Evolutionary conservation across 2,888 invertebrate genomes (phyloP).

Genomic region (Sclerodermus sp.): DNA sequence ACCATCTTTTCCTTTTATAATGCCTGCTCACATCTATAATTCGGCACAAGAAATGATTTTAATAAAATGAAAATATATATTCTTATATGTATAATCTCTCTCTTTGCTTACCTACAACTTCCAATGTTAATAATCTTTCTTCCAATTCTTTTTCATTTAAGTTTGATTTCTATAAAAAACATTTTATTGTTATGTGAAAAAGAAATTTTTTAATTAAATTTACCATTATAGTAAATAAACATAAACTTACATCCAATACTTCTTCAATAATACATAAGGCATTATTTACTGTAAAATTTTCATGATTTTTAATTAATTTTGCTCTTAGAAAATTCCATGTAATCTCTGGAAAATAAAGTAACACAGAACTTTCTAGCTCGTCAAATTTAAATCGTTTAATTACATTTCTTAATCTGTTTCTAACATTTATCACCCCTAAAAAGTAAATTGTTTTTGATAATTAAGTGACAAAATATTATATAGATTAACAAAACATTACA

Average conservation of each 20-base stretch:
- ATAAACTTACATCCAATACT: neutral
- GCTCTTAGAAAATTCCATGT: constrained; percentile 36
- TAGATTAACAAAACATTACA: no score
- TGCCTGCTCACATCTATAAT: constrained; percentile 45
- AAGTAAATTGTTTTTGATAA: no score
- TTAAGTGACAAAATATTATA: no score
- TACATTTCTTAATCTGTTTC: constrained; percentile 14
- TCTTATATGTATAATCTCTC: no score
- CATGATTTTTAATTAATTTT: constrained; percentile 34
- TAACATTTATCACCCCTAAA: no score
- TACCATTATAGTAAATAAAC: no score
- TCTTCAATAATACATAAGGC: constrained; percentile 30
- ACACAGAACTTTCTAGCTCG: constrained; percentile 39
- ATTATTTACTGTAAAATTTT: constrained; percentile 32
- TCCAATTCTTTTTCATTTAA: constrained; percentile 26
- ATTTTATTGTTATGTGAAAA: no score
- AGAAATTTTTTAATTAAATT: no score
- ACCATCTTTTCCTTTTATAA: constrained; percentile 37
- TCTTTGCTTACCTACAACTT: no score
- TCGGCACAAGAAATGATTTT: neutral
- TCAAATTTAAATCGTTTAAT: constrained; percentile 45
- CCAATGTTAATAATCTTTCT: constrained; percentile 32
- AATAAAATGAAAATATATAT: no score
- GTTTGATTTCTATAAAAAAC: constrained; percentile 1
- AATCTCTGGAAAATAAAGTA: constrained; percentile 44